Conservation (phyloP, 2,113 vertebrate genomes). For the Atherinomorus stipes region DNA sequence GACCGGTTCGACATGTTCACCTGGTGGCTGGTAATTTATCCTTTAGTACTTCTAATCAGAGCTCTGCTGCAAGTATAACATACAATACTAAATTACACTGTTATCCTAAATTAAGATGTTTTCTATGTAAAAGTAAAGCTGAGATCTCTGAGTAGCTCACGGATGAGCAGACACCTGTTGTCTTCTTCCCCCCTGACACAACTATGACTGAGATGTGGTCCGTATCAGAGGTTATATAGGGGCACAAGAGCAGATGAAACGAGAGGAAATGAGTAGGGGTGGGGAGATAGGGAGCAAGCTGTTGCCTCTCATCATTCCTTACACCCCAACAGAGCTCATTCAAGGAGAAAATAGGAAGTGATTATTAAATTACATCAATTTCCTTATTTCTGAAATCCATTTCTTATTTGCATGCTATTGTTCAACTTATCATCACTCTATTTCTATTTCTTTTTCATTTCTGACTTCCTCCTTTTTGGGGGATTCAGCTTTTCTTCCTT, state of each 20-base stretch:
- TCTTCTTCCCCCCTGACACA: background rate
- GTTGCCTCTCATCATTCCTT: conserved; percentile 9
- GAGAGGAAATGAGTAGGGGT: conserved; percentile 50
- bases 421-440: background rate
- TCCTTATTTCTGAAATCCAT: conserved; percentile 23
- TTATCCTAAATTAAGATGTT: background rate
- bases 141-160: background rate
- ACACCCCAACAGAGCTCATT: conserved; percentile 20
- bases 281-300: conserved; percentile 20
- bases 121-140: background rate
- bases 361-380: conserved; percentile 9
- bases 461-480: conserved; percentile 23
- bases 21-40: background rate
- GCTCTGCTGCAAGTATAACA: background rate
- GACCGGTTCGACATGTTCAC: conserved; percentile 46
- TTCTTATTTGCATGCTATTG: background rate
- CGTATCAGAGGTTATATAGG: conserved; percentile 71
- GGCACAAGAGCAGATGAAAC: conserved; percentile 26
- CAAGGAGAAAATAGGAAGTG: conserved; percentile 18
- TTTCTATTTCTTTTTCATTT: background rate
- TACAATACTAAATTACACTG: background rate
- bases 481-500: background rate
- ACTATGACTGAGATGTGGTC: conserved; percentile 9
- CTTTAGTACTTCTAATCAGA: background rate
- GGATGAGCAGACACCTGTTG: conserved; percentile 22